Base-by-base conservation (phyloP, 2,113 vertebrate genomes). In the Ciconia stormi region DNA sequence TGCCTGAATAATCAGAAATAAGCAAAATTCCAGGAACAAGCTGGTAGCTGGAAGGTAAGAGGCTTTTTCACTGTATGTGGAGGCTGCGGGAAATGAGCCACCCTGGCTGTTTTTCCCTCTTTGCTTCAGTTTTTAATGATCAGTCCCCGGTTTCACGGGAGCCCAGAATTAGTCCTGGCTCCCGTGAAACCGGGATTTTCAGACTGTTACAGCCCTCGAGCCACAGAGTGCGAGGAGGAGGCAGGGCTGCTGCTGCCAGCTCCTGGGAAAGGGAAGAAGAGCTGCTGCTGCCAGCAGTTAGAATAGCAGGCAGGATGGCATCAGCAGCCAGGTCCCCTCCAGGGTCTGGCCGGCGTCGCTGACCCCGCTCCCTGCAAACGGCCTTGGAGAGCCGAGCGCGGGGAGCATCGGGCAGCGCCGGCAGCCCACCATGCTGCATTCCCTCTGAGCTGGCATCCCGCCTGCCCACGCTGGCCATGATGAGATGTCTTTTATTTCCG, bases 171-270 rank as follows among this genome's bases (percentile, higher is more conserved):
- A 36, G 14, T 69, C 49, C 23, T 36, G 87, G 32, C 63, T 87
- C 26, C 55, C 30, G 82, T 38, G 72, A 38, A 38, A 38, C 25
- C 1, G 0, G 44, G 32, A 5, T n/a, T 84, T 72, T 50, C 29
- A 6, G 9, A 0, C 17, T 42, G 13, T 16, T 9, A 0, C 34
- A 77, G 62, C 47, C 65, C 9, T 0, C 0, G 16, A 40, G 61
- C 14, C 12, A 2, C 36, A 40, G 30, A 82, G 30, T 2, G 56
- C 4, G 27, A 76, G 82, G 47, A 32, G 55, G 55, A 46, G 50
- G 30, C 84, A 56, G 36, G 7, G n/a, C 53, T 53, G 88, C 70
- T 90, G 76, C 71, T 19, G 52, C 36, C 92, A 66, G 87, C 69
- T 30, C 3, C 1, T 29, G 56, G 82, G 32, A 25, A 73, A 46